These are phyloP conservation scores for Graptemys geographica DNA, from an alignment of 2,797 vertebrate species.

Conservation along the genomic window DNA sequence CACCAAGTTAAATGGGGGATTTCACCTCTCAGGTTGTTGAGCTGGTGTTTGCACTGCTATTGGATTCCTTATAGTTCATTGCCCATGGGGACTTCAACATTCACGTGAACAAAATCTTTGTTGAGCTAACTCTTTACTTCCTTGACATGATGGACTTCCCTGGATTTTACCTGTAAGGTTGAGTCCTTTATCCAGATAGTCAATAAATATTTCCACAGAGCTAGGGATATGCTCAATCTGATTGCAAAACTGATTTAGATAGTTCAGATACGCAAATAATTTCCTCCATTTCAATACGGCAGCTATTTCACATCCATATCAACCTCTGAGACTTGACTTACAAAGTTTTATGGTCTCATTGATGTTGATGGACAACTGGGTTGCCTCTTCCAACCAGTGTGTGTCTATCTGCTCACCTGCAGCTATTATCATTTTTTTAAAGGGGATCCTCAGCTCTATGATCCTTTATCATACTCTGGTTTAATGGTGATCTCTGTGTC, in stretches of 20 bases:
- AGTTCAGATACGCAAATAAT: neutral
- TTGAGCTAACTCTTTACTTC: neutral
- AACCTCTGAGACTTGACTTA: neutral
- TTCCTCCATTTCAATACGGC: neutral
- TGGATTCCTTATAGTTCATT: neutral
- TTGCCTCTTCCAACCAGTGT: neutral
- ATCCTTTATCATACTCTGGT: neutral
- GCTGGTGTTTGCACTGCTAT: too few relatives aligned
- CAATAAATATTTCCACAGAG: neutral
- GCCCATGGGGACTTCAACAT: neutral
- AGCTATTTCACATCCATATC: neutral
- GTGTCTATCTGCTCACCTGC: neutral
- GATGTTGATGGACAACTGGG: neutral
- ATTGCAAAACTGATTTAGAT: neutral
- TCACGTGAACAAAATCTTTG: neutral
- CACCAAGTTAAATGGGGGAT: accelerated
- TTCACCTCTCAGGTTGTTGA: accelerated
- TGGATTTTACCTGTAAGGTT: neutral
- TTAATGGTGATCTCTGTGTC: neutral
- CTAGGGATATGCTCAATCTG: neutral
- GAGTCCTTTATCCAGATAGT: neutral
- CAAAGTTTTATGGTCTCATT: neutral
- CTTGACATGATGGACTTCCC: neutral
- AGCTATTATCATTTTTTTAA: neutral
- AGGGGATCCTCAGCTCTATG: accelerated